Evolutionary conservation across 2,888 invertebrate species (phyloP).

Genomic region (Synanthedon formicaeformis): DNA sequence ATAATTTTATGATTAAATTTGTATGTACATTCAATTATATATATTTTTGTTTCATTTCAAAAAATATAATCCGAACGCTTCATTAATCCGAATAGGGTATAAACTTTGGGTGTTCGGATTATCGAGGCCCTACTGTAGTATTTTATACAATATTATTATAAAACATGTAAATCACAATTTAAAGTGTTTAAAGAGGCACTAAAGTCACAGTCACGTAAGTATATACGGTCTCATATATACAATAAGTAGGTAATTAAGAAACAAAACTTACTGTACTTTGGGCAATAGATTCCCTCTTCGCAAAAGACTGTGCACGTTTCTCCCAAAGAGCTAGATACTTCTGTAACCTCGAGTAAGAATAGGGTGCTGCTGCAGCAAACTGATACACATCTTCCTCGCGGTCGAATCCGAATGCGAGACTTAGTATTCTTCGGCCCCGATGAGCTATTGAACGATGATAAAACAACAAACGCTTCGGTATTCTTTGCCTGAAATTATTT

Average conservation of each 20-base stretch:
- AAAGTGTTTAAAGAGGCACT: too few species aligned
- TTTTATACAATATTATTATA: too few species aligned
- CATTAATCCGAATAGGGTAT: too few species aligned
- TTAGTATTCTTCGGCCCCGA: constrained; percentile 90
- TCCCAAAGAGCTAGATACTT: constrained; percentile 80
- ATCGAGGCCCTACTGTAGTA: too few species aligned
- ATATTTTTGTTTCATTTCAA: too few species aligned
- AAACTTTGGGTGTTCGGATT: too few species aligned
- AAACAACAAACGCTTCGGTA: constrained; percentile 86
- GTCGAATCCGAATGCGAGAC: constrained; percentile 95
- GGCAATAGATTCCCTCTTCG: constrained; percentile 78
- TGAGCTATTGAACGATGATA: constrained; percentile 93
- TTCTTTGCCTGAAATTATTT: constrained; percentile 73
- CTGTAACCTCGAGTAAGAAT: constrained; percentile 93
- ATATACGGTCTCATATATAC: background rate
- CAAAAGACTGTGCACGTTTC: constrained; percentile 75
- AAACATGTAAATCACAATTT: too few species aligned
- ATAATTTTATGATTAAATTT: too few species aligned
- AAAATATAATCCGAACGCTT: too few species aligned
- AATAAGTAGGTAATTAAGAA: background rate
- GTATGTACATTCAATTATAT: too few species aligned
- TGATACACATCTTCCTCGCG: constrained; percentile 95
- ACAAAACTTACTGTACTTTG: constrained; percentile 68
- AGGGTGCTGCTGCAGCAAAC: constrained; percentile 93
- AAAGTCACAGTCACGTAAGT: too few species aligned